Conservation (phyloP, 1,140 invertebrate species). For the Brachionus rubens region DNA sequence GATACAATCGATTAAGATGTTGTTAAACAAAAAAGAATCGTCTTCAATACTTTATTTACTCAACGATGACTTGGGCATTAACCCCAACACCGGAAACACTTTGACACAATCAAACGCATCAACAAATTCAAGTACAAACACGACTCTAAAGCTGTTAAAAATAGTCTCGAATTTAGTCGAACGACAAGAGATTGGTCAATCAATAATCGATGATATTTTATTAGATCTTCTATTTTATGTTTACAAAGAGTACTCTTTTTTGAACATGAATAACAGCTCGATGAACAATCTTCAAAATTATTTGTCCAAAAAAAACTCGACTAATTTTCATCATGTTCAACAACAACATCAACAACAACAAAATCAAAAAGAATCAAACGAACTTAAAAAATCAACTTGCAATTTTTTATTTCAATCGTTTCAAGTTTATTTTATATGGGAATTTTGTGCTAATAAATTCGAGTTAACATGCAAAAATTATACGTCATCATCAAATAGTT, state of each 20-base stretch:
- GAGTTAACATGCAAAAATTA: constrained; percentile 64
- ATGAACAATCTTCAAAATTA: constrained; percentile 21
- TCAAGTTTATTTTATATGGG: constrained; percentile 81
- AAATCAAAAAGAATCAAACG: constrained; percentile 6
- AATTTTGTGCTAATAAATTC: constrained; percentile 72
- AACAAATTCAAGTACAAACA: constrained; percentile 47
- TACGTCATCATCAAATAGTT: not conserved
- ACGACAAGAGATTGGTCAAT: constrained; percentile 79
- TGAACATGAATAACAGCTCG: not conserved
- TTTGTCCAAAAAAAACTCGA: not conserved
- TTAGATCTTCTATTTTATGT: constrained; percentile 76
- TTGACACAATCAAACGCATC: not conserved
- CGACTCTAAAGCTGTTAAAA: constrained; percentile 75
- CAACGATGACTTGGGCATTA: not conserved
- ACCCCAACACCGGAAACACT: not conserved
- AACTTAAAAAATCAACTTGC: constrained; percentile 57
- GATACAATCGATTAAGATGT: constrained; percentile 61
- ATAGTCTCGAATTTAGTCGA: constrained; percentile 81
- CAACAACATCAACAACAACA: constrained; percentile 31
- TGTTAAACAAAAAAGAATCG: constrained; percentile 55
- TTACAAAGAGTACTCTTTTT: constrained; percentile 52
- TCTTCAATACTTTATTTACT: constrained; percentile 1
- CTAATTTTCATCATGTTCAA: constrained; percentile 21
- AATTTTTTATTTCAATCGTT: constrained; percentile 80
- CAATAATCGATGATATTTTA: constrained; percentile 79